A percentile compares a stretch with the other conserved stretches of the same genome.
Evolutionary conservation across 2,888 invertebrate genomes (phyloP).

Genomic region (Agonopterix heracliana): DNA sequence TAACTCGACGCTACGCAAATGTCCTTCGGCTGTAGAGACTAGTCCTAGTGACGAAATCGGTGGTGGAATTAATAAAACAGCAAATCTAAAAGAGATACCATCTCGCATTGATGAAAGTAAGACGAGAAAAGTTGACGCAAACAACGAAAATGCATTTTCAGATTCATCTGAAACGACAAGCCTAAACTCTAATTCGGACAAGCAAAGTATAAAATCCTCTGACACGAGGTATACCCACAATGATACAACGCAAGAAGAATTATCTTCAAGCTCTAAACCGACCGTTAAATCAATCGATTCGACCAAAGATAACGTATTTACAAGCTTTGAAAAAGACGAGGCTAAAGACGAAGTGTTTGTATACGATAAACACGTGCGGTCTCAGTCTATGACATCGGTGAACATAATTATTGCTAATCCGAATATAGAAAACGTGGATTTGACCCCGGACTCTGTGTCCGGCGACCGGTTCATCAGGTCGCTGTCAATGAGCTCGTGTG

Average conservation of each 20-base stretch:
- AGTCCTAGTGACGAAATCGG: slow-evolving; percentile 63
- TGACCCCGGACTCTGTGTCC: slow-evolving; percentile 79
- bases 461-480: slow-evolving; percentile 76
- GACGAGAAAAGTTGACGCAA: slow-evolving; percentile 42
- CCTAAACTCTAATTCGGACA: slow-evolving; percentile 69
- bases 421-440: slow-evolving; percentile 81
- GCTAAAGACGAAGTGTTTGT: slow-evolving; percentile 54
- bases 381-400: slow-evolving; percentile 79
- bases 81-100: slow-evolving; percentile 38
- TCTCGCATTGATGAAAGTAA: slow-evolving; percentile 33
- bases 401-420: slow-evolving; percentile 84
- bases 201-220: slow-evolving; percentile 65
- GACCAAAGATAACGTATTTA: slow-evolving; percentile 51
- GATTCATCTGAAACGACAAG: slow-evolving; percentile 74
- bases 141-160: slow-evolving; percentile 64
- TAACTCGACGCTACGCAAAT: slow-evolving; percentile 90
- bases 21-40: slow-evolving; percentile 84
- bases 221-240: slow-evolving; percentile 60
- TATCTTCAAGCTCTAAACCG: slow-evolving; percentile 58
- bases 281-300: slow-evolving; percentile 58
- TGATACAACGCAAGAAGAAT: slow-evolving; percentile 58
- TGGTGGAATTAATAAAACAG: slow-evolving; percentile 41
- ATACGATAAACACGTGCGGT: slow-evolving; percentile 65
- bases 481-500: slow-evolving; percentile 80
- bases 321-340: slow-evolving; percentile 58